Conservation (phyloP, 1,140 invertebrate species). For the Trinorchestia longiramus region DNA sequence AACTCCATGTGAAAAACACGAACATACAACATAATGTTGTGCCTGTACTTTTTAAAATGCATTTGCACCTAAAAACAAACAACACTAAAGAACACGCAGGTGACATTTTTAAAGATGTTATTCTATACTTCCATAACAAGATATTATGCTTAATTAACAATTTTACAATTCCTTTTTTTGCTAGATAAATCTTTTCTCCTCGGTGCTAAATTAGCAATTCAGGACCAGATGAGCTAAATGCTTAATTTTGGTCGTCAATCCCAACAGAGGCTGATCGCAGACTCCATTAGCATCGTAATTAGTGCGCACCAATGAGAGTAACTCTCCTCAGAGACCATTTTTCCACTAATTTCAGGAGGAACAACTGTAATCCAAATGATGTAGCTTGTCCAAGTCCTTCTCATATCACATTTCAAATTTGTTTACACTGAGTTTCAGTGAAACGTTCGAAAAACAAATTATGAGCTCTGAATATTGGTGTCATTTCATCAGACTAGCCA, state of each 20-base stretch:
- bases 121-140: not conserved
- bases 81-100: not conserved
- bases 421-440: not conserved
- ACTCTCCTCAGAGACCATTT: not conserved
- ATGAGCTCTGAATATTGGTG: not conserved
- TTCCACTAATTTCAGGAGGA: not conserved
- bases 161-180: not conserved
- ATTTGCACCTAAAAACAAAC: too few relatives aligned
- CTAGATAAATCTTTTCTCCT: not conserved
- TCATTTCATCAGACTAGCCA: not conserved
- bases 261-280: slow-evolving; percentile 33
- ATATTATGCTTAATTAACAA: not conserved
- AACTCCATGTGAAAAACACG: too few relatives aligned
- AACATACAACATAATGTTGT: too few relatives aligned
- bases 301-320: slow-evolving; percentile 15
- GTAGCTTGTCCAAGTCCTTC: not conserved
- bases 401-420: not conserved
- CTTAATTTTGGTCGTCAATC: slow-evolving; percentile 50
- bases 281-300: slow-evolving; percentile 46
- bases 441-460: not conserved
- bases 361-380: not conserved
- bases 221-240: not conserved
- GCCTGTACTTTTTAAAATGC: too few relatives aligned
- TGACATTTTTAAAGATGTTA: not conserved
- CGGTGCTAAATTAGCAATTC: not conserved